These are phyloP conservation scores for Lobophora halterata DNA, from an alignment of 2,888 invertebrate species.

Conservation along the genomic window DNA sequence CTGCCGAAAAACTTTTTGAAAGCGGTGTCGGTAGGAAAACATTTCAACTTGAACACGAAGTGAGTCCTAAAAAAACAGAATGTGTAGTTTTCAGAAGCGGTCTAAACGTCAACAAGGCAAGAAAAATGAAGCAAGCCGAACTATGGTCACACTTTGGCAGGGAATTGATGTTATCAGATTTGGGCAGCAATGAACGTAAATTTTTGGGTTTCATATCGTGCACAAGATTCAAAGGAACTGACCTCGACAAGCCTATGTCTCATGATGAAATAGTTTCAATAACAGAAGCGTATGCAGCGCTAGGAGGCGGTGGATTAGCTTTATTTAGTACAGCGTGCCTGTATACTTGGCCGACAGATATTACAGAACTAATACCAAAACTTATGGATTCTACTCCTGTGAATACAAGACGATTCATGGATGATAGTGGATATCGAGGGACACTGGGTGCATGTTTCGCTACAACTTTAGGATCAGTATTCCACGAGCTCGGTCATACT, in stretches of 20 bases:
- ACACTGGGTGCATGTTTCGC: constrained; percentile 94
- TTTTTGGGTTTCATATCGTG: constrained; percentile 95
- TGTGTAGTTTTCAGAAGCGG: constrained; percentile 88
- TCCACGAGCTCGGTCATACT: constrained; percentile 96
- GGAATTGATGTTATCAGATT: constrained; percentile 87
- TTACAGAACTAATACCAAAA: constrained; percentile 84
- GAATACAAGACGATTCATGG: constrained; percentile 88
- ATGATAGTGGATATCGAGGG: constrained; percentile 95
- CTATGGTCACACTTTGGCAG: constrained; percentile 93
- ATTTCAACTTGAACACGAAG: constrained; percentile 87
- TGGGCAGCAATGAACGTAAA: constrained; percentile 86
- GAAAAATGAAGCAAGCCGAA: constrained; percentile 87
- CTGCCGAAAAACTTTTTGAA: constrained; percentile 92
- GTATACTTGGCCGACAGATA: constrained; percentile 91
- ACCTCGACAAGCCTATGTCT: constrained; percentile 81
- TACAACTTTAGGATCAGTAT: constrained; percentile 93
- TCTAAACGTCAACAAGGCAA: constrained; percentile 85
- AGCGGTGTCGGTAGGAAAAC: constrained; percentile 89
- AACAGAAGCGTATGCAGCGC: constrained; percentile 91
- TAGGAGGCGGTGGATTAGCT: constrained; percentile 95
- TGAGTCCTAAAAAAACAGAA: constrained; percentile 77
- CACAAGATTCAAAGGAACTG: constrained; percentile 87
- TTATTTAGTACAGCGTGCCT: constrained; percentile 94
- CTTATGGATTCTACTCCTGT: constrained; percentile 80
- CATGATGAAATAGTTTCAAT: constrained; percentile 85